These are phyloP conservation scores for Astreopora myriophthalma DNA, from an alignment of 64 coral and sea anemone species.

Conservation along the genomic window DNA sequence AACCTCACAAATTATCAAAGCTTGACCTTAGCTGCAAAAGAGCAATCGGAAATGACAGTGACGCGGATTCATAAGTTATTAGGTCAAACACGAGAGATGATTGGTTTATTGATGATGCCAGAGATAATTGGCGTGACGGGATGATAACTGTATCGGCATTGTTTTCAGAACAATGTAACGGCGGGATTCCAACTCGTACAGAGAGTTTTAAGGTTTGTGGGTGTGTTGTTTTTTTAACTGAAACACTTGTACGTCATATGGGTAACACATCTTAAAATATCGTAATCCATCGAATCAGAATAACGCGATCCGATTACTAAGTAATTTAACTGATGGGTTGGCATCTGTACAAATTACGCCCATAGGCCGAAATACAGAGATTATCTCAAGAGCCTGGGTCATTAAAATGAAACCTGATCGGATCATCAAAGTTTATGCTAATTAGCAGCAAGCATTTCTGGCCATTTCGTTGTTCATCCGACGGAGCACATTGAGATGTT, in stretches of 20 bases:
- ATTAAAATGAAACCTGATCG: too few relatives aligned
- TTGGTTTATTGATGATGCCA: constrained; percentile 16
- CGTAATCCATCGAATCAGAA: too few relatives aligned
- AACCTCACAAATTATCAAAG: not conserved
- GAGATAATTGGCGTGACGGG: constrained; percentile 38
- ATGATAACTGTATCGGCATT: constrained; percentile 11
- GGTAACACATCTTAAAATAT: too few relatives aligned
- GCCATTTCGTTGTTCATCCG: too few relatives aligned
- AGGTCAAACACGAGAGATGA: not conserved
- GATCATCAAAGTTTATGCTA: too few relatives aligned
- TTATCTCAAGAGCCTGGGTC: too few relatives aligned
- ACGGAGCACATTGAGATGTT: too few relatives aligned
- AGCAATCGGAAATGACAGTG: constrained; percentile 41
- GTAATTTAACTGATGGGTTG: too few relatives aligned
- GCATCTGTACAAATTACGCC: too few relatives aligned
- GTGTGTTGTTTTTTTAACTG: not conserved
- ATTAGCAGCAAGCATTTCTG: too few relatives aligned
- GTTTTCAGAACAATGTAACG: constrained; percentile 17
- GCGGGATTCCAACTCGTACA: not conserved
- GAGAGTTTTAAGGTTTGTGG: not conserved
- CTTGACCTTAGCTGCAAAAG: not conserved
- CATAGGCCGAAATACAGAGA: too few relatives aligned
- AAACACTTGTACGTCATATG: not conserved
- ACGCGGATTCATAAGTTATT: constrained; percentile 43
- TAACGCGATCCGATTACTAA: too few relatives aligned